These are phyloP conservation scores for Pampusana beccarii DNA, from an alignment of 2,113 vertebrate genomes.

Conservation along the genomic window DNA sequence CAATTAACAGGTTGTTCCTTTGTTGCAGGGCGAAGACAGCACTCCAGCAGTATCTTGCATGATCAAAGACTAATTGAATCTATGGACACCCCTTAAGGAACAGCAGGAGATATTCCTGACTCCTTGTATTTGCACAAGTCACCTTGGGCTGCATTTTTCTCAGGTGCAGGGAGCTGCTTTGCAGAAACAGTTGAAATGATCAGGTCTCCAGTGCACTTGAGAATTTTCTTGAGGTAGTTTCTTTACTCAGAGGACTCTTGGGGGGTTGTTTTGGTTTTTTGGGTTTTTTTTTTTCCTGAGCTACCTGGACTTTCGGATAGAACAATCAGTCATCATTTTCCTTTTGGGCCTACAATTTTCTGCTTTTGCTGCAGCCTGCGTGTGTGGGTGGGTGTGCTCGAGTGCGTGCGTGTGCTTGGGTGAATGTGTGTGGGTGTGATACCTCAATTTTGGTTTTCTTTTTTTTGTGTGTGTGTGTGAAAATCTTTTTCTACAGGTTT, in stretches of 20 bases:
- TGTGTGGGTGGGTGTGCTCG: conserved; percentile 56
- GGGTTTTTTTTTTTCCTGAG: conserved; percentile 53
- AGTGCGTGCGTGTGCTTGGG: conserved; percentile 41
- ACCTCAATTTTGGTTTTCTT: conserved; percentile 78
- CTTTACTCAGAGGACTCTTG: conserved; percentile 78
- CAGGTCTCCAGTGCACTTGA: conserved; percentile 82
- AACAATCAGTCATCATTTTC: conserved; percentile 80
- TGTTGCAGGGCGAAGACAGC: conserved; percentile 94
- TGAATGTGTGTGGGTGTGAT: conserved; percentile 64
- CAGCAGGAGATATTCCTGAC: conserved; percentile 76
- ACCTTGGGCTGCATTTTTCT: conserved; percentile 84
- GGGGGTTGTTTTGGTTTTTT: conserved; percentile 66
- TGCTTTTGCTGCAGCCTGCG: conserved; percentile 83
- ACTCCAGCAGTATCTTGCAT: conserved; percentile 98
- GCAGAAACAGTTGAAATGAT: conserved; percentile 82
- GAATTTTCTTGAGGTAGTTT: conserved; percentile 79
- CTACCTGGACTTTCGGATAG: conserved; percentile 80
- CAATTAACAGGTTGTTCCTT: conserved; percentile 37
- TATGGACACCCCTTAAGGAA: conserved; percentile 74
- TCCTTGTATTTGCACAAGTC: conserved; percentile 86
- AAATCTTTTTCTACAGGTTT: conserved; percentile 85
- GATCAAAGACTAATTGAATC: conserved; percentile 77
- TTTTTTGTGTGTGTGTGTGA: conserved; percentile 72
- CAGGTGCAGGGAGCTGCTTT: conserved; percentile 83
- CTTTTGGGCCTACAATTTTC: conserved; percentile 80